Evolutionary conservation across 2,888 invertebrate genomes (phyloP), one percentile per base, ranked within the genome.

Genomic region (Megalurothrips usitatus): DNA sequence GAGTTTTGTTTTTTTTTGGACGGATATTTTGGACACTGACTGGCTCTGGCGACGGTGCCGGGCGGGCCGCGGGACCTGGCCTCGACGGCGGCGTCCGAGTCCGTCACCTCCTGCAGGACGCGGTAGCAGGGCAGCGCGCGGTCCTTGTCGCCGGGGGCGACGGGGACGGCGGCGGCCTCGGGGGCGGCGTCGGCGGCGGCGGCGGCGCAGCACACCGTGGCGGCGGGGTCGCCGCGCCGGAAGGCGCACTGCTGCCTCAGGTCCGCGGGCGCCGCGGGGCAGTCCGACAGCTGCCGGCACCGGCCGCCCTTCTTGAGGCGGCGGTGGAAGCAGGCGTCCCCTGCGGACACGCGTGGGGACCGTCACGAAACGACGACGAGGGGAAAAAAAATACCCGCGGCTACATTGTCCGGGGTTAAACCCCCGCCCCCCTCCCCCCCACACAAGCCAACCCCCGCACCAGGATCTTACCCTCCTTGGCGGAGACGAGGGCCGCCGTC

Each of bases 131-230:
- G 68, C 68, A 1, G n/a, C 23, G 68, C 68, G 23, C 9, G 6
- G 68, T 23, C 68, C 68, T 4, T 23, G 68, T 11, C 68, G 68
- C 68, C 68, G 68, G 68, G 68, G 68, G n/a, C 23, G 68, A 23
- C 23, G 68, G 68, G 52, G 52, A 10, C 52, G 52, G 52, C 52
- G 68, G 68, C 11, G 68, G 68, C 68, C 9, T 19, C 68, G 23
- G 23, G 68, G 68, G 23, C 23, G 68, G 23, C 68, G 11, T 17
- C 58, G 68, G 68, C 23, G 68, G 68, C 23, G 68, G 68, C 1
- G 23, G 68, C n/a, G 68, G 68, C 23, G 68, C 68, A 68, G 68
- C 68, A 68, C 68, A 68, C 68, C 0, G 68, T 68, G 68, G 68
- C 9, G n/a, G 23, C 68, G 68, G 68, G 0, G 68, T 68, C 68